Evolutionary conservation across 2,113 vertebrate species (phyloP), one percentile per base, ranked within the genome.

Genomic region (Grammomys dolichurus): DNA sequence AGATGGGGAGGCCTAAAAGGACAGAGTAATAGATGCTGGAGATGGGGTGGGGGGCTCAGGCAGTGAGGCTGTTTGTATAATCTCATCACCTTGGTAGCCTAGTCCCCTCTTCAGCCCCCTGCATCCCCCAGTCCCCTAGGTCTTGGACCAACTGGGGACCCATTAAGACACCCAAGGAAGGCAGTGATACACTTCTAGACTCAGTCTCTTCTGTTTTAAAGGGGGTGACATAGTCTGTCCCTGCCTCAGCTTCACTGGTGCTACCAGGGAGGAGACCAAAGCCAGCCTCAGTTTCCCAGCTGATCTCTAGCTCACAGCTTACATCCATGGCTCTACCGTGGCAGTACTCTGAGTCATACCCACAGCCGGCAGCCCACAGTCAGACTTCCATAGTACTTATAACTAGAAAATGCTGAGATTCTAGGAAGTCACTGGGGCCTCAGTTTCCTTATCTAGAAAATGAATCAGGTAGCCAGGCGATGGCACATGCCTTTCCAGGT

Each of bases 371-470:
- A 82, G 51, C 82, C n/a, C 54, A 43, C 72, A 31, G 24, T 10
- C 0, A 19, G 80, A 82, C 7, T 80, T 31, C 19, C 10, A 31
- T 6, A 33, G 60, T 16, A 88, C 91, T 67, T 3, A 43, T 28
- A 77, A 75, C 65, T 36, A 16, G 2, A 58, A 56, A 54, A 36
- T 2, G 3, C 82, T n/a, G 51, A 58, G 51, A 14, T 92, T 87
- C 75, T 69, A 51, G 43, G 67, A 75, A 69, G 72, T 75, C 36
- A 13, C 0, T 43, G 56, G 17, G 54, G 26, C 43, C 80, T 93
- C 48, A 13, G 73, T 67, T 93, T 78, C 72, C 60, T 93, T n/a
- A 31, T 78, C 60, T 5, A 67, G 60, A 96, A 86, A 85, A 33
- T 54, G 26, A 78, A 31, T 7, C n/a, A n/a, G 51, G 40, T 58